Evolutionary conservation across 1,140 invertebrate species (phyloP), one percentile per base, ranked within the genome.

Genomic region (Drosophila subobscura): DNA sequence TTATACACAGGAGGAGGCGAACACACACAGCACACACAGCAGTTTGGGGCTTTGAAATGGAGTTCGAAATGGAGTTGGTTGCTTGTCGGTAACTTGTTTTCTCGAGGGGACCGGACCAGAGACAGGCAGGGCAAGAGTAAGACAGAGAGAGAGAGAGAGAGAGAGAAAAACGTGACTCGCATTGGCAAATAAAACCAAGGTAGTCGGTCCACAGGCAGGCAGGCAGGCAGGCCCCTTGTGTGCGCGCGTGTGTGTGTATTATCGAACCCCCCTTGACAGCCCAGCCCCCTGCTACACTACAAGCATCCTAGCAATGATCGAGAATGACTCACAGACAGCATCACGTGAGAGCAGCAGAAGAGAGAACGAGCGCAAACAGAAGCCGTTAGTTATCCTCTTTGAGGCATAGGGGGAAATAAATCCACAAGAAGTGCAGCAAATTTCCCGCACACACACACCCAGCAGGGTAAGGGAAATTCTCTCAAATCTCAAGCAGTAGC

Each of bases 161-260:
- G 72, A 33, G 55, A 45, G 56, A 66, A 85, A 88, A 88, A 88
- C 83, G 83, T 88, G 83, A 88, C 83, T 89, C 61, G 83, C 75
- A 88, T 88, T 88, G 78, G 75, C 79, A 88, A 88, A 88, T 83
- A 88, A 33, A 88, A 86, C 54, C 78, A 86, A 88, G 76, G 74
- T 60, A 77, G 79, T 46, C 73, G 57, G 40, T 42, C 23, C 27
- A n/a, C 20, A 23, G 27, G 27, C 27, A 8, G 7, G 7, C 29
- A 33, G 25, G 20, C n/a, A n/a, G n/a, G n/a, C 50, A 42, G 63
- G 25, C 25, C 51, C 53, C 22, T 64, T 67, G 61, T 57, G 53
- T 83, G 58, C 74, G 64, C 27, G 16, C 5, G 20, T 55, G 14
- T 55, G 25, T 54, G 44, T 63, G 42, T 57, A 16, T 52, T 46